Evolutionary conservation across 2,113 vertebrate species (phyloP).

Genomic region (Hydropotes inermis): DNA sequence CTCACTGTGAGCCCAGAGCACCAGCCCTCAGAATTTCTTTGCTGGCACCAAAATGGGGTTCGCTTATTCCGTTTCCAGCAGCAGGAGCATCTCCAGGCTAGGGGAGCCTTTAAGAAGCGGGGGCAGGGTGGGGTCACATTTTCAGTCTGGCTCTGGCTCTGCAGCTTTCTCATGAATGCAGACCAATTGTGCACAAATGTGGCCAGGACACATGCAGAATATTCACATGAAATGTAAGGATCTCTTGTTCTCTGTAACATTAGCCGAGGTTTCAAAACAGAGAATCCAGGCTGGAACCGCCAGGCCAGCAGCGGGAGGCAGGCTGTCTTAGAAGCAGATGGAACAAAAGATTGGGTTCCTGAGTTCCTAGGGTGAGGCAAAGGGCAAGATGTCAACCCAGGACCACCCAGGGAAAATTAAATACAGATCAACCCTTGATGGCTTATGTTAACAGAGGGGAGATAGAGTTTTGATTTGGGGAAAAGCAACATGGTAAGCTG

Average conservation of each 20-base stretch:
- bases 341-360: constrained; percentile 48
- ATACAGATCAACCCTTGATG: constrained; percentile 27
- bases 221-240: neutral
- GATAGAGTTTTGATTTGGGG: constrained; percentile 36
- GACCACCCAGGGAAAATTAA: constrained; percentile 73
- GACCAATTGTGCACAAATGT: neutral
- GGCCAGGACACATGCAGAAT: neutral
- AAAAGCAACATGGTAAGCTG: constrained; percentile 28
- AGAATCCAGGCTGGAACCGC: neutral
- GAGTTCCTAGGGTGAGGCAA: constrained; percentile 29
- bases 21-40: neutral
- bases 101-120: neutral
- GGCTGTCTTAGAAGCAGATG: constrained; percentile 6
- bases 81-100: neutral
- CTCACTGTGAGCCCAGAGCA: accelerated
- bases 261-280: constrained; percentile 48
- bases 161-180: neutral
- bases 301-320: constrained; percentile 31
- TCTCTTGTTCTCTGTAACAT: constrained; percentile 55
- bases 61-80: neutral
- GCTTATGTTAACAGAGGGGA: constrained; percentile 32
- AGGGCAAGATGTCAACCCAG: constrained; percentile 54
- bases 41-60: accelerated
- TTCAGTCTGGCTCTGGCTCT: too few species aligned
- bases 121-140: neutral